Percentiles rank a stretch among this genome's conserved stretches.
phyloP scores from a whole-genome alignment of 1,140 invertebrate genomes.

The Lanistes nyassanus region DNA sequence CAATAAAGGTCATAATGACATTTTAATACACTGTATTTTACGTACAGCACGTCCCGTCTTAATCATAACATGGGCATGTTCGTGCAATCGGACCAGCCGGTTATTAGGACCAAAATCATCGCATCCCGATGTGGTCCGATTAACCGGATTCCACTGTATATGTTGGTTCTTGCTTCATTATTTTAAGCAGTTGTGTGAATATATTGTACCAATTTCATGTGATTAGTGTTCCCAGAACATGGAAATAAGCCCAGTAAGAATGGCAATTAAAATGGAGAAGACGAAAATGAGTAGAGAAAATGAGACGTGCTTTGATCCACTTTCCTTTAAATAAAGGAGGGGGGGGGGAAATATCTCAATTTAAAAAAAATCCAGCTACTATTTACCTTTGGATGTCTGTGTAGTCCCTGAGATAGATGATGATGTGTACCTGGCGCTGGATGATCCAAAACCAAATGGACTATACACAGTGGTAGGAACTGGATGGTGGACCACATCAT shows the following conservation, averaged over 20 bases:
- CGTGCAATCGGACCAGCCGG: too few relatives aligned
- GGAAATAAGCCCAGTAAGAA: not conserved
- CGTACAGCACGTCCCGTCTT: too few relatives aligned
- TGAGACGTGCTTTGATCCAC: not conserved
- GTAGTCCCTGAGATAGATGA: conserved; percentile 11
- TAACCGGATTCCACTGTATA: too few relatives aligned
- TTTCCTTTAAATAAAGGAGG: not conserved
- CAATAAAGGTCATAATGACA: too few relatives aligned
- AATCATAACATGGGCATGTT: too few relatives aligned
- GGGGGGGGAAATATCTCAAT: not conserved
- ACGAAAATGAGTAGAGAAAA: not conserved
- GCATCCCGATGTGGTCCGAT: too few relatives aligned
- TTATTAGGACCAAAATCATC: too few relatives aligned
- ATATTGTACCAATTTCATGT: too few relatives aligned
- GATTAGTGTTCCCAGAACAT: too few relatives aligned
- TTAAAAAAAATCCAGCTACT: not conserved
- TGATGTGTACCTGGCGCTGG: not conserved
- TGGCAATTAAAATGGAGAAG: not conserved
- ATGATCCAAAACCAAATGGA: conserved; percentile 22
- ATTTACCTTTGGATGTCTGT: conserved; percentile 7
- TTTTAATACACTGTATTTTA: too few relatives aligned
- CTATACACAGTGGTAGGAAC: conserved; percentile 31
- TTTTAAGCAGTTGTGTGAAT: too few relatives aligned
- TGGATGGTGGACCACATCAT: conserved; percentile 29
- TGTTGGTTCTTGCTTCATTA: not conserved